Evolutionary conservation across 2,888 invertebrate species (phyloP).

Genomic region (Phaonia tiefii): DNA sequence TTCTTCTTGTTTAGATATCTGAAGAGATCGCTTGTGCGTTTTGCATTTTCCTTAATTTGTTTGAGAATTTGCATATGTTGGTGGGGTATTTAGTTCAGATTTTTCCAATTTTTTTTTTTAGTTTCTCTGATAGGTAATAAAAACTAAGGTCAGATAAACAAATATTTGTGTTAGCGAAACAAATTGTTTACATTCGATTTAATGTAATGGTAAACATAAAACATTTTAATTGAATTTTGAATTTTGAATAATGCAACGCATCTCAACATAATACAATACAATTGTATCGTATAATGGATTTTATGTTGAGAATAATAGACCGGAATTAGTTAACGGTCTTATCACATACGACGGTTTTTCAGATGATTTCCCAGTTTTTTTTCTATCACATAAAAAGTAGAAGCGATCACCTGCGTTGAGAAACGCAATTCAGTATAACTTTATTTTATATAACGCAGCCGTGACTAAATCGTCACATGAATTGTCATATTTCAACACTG

Average conservation of each 20-base stretch:
- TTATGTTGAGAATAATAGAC: too few relatives aligned
- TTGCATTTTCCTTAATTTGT: slow-evolving; percentile 29
- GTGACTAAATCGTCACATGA: too few relatives aligned
- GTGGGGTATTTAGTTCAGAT: background rate
- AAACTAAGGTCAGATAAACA: slow-evolving; percentile 62
- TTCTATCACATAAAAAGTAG: too few relatives aligned
- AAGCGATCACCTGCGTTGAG: too few relatives aligned
- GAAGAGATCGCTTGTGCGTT: background rate
- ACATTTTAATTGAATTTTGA: background rate
- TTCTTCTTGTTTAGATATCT: slow-evolving; percentile 6
- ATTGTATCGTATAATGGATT: too few relatives aligned
- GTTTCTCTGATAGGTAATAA: slow-evolving; percentile 46
- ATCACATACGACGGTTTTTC: too few relatives aligned
- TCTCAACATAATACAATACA: too few relatives aligned
- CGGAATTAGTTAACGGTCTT: too few relatives aligned
- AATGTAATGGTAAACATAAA: slow-evolving; percentile 6
- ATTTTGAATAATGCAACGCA: background rate
- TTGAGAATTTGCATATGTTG: slow-evolving; percentile 64
- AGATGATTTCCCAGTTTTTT: too few relatives aligned
- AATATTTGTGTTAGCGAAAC: slow-evolving; percentile 31
- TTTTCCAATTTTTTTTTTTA: background rate
- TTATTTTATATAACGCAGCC: too few relatives aligned
- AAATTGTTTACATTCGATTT: slow-evolving; percentile 24
- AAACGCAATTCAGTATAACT: too few relatives aligned
- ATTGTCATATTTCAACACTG: too few relatives aligned